Conservation (phyloP, 2,113 vertebrate genomes). For the rabbit (Oryctolagus cuniculus) region mOryCun1.1 NC_091440.1:39071001-39071500, state of each 20-base stretch:
- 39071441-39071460: slow-evolving; percentile 3
- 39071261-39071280: slow-evolving; percentile 74
- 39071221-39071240: slow-evolving; percentile 67
- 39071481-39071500: slow-evolving; percentile 40
- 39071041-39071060: slow-evolving; percentile 34
- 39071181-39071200: not conserved
- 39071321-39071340: slow-evolving; percentile 32
- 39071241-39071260: slow-evolving; percentile 72
- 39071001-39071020: not conserved
- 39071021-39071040: not conserved
- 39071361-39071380: slow-evolving; percentile 76
- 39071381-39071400: slow-evolving; percentile 60
- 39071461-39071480: not conserved
- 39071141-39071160: not conserved
- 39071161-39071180: not conserved
- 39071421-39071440: slow-evolving; percentile 55
- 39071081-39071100: not conserved
- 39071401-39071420: slow-evolving; percentile 75
- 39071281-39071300: slow-evolving; percentile 75
- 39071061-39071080: not conserved
- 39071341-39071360: slow-evolving; percentile 75
- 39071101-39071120: not conserved
- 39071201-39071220: slow-evolving; percentile 4
- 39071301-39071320: slow-evolving; percentile 64
- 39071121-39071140: not conserved